phyloP scores from a whole-genome alignment of 2,113 vertebrate species.

The Misgurnus mizolepis region DNA sequence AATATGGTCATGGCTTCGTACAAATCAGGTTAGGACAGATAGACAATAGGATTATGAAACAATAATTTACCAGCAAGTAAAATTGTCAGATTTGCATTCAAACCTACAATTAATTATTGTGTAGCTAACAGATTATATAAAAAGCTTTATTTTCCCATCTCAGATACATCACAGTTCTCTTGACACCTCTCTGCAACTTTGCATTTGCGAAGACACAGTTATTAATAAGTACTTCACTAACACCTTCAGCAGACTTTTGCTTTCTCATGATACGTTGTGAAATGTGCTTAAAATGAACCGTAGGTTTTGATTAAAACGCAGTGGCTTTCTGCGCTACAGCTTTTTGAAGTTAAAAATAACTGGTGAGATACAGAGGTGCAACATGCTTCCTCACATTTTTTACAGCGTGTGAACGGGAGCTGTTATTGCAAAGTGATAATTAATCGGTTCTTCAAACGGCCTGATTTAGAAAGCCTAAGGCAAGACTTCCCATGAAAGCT shows the following conservation, averaged over 20 bases:
- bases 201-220: conserved; percentile 31
- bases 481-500: conserved; percentile 8
- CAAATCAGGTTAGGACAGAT: too few relatives aligned
- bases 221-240: conserved; percentile 36
- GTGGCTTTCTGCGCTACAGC: conserved; percentile 4
- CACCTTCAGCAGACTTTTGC: neutral
- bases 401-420: conserved; percentile 39
- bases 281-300: conserved; percentile 23
- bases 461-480: conserved; percentile 29
- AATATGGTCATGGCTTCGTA: too few relatives aligned
- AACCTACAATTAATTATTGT: neutral
- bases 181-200: conserved; percentile 13
- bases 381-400: conserved; percentile 38
- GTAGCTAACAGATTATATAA: neutral
- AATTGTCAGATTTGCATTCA: neutral
- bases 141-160: conserved; percentile 15
- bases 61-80: too few relatives aligned
- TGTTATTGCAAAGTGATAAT: conserved; percentile 39
- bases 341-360: conserved; percentile 50
- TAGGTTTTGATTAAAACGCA: conserved; percentile 27
- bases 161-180: neutral
- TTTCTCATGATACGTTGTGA: conserved; percentile 24
- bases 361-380: conserved; percentile 50
- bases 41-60: too few relatives aligned
- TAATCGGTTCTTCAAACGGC: conserved; percentile 32